Conservation (phyloP, 2,113 vertebrate species). For the Chaetodon auriga region DNA sequence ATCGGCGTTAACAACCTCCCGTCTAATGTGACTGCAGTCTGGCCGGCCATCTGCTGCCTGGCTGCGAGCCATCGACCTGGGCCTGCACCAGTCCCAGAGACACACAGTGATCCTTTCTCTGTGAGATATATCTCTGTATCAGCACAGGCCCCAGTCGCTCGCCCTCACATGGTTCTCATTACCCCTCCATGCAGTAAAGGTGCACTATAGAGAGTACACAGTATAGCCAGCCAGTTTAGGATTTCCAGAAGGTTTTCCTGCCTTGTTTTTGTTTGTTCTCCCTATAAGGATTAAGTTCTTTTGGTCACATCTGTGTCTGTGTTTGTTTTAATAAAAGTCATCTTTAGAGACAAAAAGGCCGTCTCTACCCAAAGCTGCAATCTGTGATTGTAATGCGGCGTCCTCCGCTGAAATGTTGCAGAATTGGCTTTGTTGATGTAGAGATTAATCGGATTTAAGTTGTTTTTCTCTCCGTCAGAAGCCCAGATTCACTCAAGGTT, state of each 20-base stretch:
- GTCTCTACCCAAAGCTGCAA: conserved; percentile 31
- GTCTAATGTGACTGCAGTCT: conserved; percentile 81
- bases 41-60: conserved; percentile 86
- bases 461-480: not conserved
- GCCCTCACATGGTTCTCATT: conserved; percentile 68
- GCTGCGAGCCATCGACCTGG: conserved; percentile 78
- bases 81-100: conserved; percentile 58
- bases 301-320: conserved; percentile 64
- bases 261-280: conserved; percentile 59
- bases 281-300: conserved; percentile 54
- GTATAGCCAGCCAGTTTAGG: conserved; percentile 33
- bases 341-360: conserved; percentile 35
- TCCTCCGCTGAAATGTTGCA: conserved; percentile 6
- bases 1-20: conserved; percentile 77
- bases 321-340: conserved; percentile 62
- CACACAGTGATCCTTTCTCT: conserved; percentile 69
- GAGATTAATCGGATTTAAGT: conserved; percentile 23
- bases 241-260: conserved; percentile 31
- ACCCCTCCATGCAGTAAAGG: conserved; percentile 55
- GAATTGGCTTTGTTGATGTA: conserved; percentile 16
- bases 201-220: conserved; percentile 41
- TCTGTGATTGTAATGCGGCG: conserved; percentile 26
- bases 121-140: conserved; percentile 47
- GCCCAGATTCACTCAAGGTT: conserved; percentile 6
- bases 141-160: conserved; percentile 36